These are phyloP conservation scores for Drosophila murphyi DNA, from an alignment of 1,140 invertebrate species.

Conservation along the genomic window DNA sequence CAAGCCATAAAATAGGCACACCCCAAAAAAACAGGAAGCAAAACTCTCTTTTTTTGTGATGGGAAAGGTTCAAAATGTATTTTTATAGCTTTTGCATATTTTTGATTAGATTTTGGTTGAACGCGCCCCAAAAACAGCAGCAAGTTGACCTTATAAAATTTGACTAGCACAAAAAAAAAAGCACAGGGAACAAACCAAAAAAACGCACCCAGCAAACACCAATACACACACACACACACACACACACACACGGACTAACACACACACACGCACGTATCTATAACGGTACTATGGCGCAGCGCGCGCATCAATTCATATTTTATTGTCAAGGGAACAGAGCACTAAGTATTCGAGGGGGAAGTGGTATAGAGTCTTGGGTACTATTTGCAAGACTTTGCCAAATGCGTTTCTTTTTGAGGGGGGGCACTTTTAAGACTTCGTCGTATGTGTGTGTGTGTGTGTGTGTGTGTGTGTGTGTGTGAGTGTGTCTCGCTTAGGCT, in stretches of 20 bases:
- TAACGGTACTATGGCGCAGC: constrained; percentile 46
- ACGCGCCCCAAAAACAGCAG: constrained; percentile 19
- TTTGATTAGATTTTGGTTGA: constrained; percentile 32
- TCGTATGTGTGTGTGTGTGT: neutral
- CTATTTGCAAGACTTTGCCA: neutral
- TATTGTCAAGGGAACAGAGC: constrained; percentile 56
- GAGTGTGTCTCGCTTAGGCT: constrained; percentile 23
- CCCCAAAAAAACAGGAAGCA: constrained; percentile 24
- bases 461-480: neutral
- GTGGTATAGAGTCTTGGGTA: neutral
- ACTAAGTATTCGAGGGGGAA: neutral
- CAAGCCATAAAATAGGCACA: constrained; percentile 52
- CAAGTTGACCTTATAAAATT: constrained; percentile 56
- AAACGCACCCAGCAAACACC: constrained; percentile 36
- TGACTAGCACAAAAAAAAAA: constrained; percentile 27
- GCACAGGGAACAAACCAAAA: neutral
- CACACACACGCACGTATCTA: constrained; percentile 3
- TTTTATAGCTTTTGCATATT: constrained; percentile 38
- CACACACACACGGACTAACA: constrained; percentile 12
- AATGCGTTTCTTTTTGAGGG: constrained; percentile 11
- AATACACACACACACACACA: constrained; percentile 10
- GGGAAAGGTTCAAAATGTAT: constrained; percentile 13
- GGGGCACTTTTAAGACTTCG: constrained; percentile 34
- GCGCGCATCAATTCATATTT: constrained; percentile 63
- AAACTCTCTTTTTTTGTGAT: neutral